phyloP scores from a whole-genome alignment of 2,888 invertebrate species.

The Aquatica leii region DNA sequence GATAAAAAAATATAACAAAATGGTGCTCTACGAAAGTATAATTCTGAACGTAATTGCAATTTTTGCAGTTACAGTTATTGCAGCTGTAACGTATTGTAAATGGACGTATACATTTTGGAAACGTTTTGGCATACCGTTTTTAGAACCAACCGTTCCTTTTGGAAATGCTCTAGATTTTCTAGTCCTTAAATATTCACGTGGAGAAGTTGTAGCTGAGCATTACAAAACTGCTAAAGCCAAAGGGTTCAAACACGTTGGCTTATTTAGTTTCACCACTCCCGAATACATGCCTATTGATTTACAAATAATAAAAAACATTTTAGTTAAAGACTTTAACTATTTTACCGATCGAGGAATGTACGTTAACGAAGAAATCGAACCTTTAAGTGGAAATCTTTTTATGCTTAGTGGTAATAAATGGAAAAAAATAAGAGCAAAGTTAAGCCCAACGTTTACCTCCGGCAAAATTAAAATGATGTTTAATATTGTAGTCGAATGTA shows the following conservation, averaged over 20 bases:
- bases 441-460: conserved; percentile 64
- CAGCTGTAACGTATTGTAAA: too few relatives aligned
- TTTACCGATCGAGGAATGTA: conserved; percentile 66
- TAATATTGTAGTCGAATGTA: conserved; percentile 65
- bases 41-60: too few relatives aligned
- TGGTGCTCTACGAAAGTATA: too few relatives aligned
- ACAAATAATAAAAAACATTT: conserved; percentile 40
- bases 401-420: conserved; percentile 65
- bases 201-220: not conserved
- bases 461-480: conserved; percentile 71
- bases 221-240: conserved; percentile 28
- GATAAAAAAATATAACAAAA: too few relatives aligned
- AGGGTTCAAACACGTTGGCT: conserved; percentile 47
- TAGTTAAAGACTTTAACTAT: conserved; percentile 65
- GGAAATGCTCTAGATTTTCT: conserved; percentile 41
- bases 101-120: conserved; percentile 23
- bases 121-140: conserved; percentile 29
- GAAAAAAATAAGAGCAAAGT: conserved; percentile 67
- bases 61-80: too few relatives aligned
- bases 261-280: conserved; percentile 54
- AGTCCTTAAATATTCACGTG: not conserved
- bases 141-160: conserved; percentile 45
- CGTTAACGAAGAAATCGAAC: conserved; percentile 56
- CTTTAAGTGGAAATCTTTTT: conserved; percentile 66
- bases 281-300: conserved; percentile 27